These are phyloP conservation scores for Euzophera pinguis DNA, from an alignment of 2,888 invertebrate species.

Conservation along the genomic window DNA sequence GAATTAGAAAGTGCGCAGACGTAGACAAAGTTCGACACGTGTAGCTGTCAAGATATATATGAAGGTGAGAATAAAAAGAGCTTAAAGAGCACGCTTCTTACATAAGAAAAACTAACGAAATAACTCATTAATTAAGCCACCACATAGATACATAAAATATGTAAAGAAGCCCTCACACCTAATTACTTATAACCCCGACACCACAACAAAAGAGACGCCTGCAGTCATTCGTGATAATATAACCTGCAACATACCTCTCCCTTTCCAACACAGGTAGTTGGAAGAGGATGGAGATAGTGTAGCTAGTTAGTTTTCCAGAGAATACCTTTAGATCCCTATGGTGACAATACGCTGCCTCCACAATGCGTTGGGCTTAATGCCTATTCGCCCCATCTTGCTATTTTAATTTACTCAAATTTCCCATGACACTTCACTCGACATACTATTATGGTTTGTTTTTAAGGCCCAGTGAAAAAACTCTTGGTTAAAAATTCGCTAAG, in stretches of 20 bases:
- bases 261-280: slow-evolving; percentile 14
- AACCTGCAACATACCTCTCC: slow-evolving; percentile 27
- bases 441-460: slow-evolving; percentile 48
- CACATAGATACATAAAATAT: slow-evolving; percentile 21
- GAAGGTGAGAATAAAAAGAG: too few relatives aligned
- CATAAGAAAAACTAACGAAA: slow-evolving; percentile 5
- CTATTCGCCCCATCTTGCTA: slow-evolving; percentile 77
- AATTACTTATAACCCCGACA: slow-evolving; percentile 69
- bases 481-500: slow-evolving; percentile 17
- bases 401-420: slow-evolving; percentile 81
- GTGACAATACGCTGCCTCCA: slow-evolving; percentile 59
- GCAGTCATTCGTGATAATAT: slow-evolving; percentile 45
- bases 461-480: slow-evolving; percentile 24
- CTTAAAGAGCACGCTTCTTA: too few relatives aligned
- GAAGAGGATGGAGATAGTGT: slow-evolving; percentile 28
- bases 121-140: slow-evolving; percentile 7
- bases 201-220: slow-evolving; percentile 56
- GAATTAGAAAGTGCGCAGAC: too few relatives aligned
- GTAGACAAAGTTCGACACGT: too few relatives aligned
- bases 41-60: too few relatives aligned
- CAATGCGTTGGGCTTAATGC: slow-evolving; percentile 57
- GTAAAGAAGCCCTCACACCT: slow-evolving; percentile 55
- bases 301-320: slow-evolving; percentile 62
- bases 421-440: slow-evolving; percentile 77
- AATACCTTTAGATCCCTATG: slow-evolving; percentile 48